phyloP scores from a whole-genome alignment of 2,888 invertebrate genomes.

The Xanthia togata region DNA sequence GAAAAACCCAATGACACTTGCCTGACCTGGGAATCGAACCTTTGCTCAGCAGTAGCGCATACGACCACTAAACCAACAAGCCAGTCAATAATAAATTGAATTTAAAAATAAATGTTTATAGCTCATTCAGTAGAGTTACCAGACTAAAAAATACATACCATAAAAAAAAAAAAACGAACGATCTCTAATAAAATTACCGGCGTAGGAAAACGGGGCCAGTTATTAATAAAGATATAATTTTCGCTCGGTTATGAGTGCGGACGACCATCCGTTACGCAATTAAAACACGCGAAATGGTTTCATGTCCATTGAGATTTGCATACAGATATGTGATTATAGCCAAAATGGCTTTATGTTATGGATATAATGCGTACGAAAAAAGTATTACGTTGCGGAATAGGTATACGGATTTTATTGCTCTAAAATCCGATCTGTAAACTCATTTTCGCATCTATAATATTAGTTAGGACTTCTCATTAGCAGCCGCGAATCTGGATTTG shows the following conservation, averaged over 20 bases:
- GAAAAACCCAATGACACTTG: too few species aligned
- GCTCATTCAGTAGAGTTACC: constrained; percentile 22
- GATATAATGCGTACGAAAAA: constrained; percentile 67
- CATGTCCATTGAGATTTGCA: constrained; percentile 86
- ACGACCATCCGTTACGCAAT: constrained; percentile 83
- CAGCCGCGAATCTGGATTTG: too few species aligned
- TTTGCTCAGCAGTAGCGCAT: too few species aligned
- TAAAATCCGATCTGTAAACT: constrained; percentile 31
- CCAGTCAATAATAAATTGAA: too few species aligned
- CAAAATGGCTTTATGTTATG: constrained; percentile 75
- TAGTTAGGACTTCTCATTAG: too few species aligned
- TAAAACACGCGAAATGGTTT: constrained; percentile 80
- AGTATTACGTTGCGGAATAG: constrained; percentile 53
- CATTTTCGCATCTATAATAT: too few species aligned
- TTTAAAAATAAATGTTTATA: constrained; percentile 21
- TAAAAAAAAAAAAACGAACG: constrained; percentile 64
- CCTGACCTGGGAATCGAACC: too few species aligned
- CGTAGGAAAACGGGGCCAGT: constrained; percentile 70
- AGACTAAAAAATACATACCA: constrained; percentile 42
- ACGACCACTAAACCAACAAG: too few species aligned
- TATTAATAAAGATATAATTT: constrained; percentile 84
- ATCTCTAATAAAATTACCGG: constrained; percentile 75
- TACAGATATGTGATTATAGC: constrained; percentile 85
- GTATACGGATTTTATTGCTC: constrained; percentile 59
- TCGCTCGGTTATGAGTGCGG: constrained; percentile 77